Evolutionary conservation across 2,888 invertebrate species (phyloP).

Genomic region (Patella caerulea): DNA sequence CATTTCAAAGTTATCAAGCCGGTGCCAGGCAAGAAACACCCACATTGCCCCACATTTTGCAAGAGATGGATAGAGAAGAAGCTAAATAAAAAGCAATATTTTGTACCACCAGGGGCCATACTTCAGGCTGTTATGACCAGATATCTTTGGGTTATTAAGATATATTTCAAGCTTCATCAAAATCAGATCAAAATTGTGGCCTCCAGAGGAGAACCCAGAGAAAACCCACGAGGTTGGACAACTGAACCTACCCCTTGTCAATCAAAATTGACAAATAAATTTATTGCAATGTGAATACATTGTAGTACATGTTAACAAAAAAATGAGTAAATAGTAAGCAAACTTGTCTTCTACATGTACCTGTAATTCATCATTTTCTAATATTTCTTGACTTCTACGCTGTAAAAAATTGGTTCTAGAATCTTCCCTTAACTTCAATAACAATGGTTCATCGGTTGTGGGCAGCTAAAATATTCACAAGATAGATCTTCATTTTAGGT

Average conservation of each 20-base stretch:
- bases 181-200: too few species aligned
- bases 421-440: constrained; percentile 88
- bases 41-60: too few species aligned
- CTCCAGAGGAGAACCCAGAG: too few species aligned
- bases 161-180: too few species aligned
- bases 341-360: constrained; percentile 68
- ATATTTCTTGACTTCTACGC: constrained; percentile 84
- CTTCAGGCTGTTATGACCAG: too few species aligned
- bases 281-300: not conserved
- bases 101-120: too few species aligned
- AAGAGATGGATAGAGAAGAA: too few species aligned
- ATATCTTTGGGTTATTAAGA: too few species aligned
- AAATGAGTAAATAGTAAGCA: not conserved
- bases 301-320: not conserved
- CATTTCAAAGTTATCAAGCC: too few species aligned
- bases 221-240: not conserved
- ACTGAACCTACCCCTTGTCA: not conserved
- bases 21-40: too few species aligned
- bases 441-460: constrained; percentile 81
- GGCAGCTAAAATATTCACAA: constrained; percentile 75
- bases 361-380: constrained; percentile 88
- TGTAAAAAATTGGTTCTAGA: constrained; percentile 86
- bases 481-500: not conserved
- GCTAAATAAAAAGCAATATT: too few species aligned
- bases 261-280: not conserved